Evolutionary conservation across 1,140 invertebrate species (phyloP).

Genomic region (Hypothenemus hampei): DNA sequence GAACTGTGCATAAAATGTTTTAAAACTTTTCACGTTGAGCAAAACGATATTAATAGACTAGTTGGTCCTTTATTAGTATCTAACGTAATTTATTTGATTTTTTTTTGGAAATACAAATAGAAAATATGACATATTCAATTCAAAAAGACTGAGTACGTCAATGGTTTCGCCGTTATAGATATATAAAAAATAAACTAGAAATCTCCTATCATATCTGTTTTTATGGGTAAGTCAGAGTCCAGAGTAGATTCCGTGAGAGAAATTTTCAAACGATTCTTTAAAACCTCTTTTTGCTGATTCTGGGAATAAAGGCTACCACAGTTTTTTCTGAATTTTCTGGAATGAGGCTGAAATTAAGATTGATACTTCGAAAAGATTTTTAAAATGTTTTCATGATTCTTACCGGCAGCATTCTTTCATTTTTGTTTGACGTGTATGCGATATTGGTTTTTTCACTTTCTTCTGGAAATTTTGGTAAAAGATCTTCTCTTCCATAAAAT

Average conservation of each 20-base stretch:
- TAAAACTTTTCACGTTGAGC: no score
- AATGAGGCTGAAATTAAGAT: slow-evolving; percentile 60
- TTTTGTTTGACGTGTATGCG: slow-evolving; percentile 47
- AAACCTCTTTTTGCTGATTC: slow-evolving; percentile 63
- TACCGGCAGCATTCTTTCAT: slow-evolving; percentile 74
- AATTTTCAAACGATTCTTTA: slow-evolving; percentile 75
- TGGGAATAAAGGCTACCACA: slow-evolving; percentile 71
- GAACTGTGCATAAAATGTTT: no score
- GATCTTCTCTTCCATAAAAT: slow-evolving; percentile 93
- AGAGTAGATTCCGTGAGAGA: slow-evolving; percentile 80
- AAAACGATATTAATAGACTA: no score
- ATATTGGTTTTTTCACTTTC: slow-evolving; percentile 74
- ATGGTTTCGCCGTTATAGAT: no score
- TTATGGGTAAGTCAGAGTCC: slow-evolving; percentile 89
- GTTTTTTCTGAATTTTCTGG: slow-evolving; percentile 65
- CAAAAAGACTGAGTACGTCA: no score
- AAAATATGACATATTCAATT: no score
- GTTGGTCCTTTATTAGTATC: no score
- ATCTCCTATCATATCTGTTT: slow-evolving; percentile 80
- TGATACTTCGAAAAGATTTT: slow-evolving; percentile 11
- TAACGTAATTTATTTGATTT: no score
- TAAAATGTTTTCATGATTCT: slow-evolving; percentile 37
- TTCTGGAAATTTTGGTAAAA: slow-evolving; percentile 89
- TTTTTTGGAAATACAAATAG: no score
- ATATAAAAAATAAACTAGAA: no score